phyloP scores from a whole-genome alignment of 2,113 vertebrate genomes.

The Piaya cayana region DNA sequence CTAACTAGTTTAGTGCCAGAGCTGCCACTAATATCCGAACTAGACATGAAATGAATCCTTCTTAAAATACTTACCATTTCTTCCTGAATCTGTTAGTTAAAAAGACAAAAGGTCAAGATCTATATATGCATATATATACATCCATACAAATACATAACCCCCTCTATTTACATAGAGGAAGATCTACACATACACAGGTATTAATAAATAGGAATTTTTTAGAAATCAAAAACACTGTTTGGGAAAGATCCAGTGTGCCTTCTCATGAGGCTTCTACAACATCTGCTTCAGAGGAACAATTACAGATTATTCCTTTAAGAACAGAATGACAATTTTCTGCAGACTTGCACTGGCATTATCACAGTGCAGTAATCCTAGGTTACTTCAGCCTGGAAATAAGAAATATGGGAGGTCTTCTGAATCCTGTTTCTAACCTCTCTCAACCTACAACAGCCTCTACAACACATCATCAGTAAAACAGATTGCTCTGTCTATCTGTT shows the following conservation, averaged over 20 bases:
- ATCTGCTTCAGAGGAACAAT: slow-evolving; percentile 10
- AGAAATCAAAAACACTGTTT: background rate
- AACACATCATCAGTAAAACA: background rate
- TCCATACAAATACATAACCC: background rate
- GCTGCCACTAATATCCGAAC: background rate
- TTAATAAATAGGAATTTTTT: background rate
- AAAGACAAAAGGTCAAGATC: background rate
- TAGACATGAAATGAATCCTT: background rate
- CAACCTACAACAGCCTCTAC: background rate
- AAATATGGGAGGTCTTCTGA: background rate
- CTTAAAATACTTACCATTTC: background rate
- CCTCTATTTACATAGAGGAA: background rate
- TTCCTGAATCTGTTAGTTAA: background rate
- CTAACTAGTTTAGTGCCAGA: background rate
- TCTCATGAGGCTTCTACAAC: background rate
- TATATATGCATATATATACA: background rate
- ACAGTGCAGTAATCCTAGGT: accelerated
- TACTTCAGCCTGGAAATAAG: background rate
- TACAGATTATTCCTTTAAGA: slow-evolving; percentile 7
- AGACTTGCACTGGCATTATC: background rate
- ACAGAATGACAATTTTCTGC: background rate
- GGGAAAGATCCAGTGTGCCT: background rate
- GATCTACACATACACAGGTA: accelerated
- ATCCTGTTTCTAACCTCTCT: background rate
- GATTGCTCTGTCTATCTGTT: background rate